Evolutionary conservation across 2,888 invertebrate species (phyloP).

Genomic region (Drosophila anomalipes): DNA sequence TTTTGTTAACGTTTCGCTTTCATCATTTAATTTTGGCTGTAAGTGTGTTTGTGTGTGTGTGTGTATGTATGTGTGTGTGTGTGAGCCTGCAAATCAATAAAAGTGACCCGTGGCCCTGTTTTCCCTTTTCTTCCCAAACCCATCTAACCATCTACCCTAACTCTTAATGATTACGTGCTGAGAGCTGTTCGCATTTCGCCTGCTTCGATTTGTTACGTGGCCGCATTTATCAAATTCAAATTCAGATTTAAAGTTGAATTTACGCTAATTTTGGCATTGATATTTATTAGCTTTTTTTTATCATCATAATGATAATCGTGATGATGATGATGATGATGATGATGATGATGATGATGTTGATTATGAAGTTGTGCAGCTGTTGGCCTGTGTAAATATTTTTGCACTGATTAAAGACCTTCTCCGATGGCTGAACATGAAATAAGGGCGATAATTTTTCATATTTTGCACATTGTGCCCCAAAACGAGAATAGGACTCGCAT

Average conservation of each 20-base stretch:
- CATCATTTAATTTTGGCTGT: slow-evolving; percentile 72
- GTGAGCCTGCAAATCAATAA: slow-evolving; percentile 54
- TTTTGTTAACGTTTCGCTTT: slow-evolving; percentile 57
- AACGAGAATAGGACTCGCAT: slow-evolving; percentile 12
- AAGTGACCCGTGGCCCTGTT: slow-evolving; percentile 42
- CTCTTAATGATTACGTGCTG: slow-evolving; percentile 32
- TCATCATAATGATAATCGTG: slow-evolving; percentile 1
- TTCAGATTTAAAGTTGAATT: slow-evolving; percentile 45
- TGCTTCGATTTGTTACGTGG: slow-evolving; percentile 49
- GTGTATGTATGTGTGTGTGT: slow-evolving; percentile 13
- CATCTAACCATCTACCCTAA: neutral
- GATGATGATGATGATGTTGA: neutral
- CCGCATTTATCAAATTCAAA: slow-evolving; percentile 59
- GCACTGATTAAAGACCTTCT: slow-evolving; percentile 55
- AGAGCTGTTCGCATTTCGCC: slow-evolving; percentile 15
- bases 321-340: slow-evolving; percentile 4
- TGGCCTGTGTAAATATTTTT: slow-evolving; percentile 54
- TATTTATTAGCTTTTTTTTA: slow-evolving; percentile 53
- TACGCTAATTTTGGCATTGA: slow-evolving; percentile 59
- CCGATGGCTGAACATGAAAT: slow-evolving; percentile 37
- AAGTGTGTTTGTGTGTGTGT: slow-evolving; percentile 1
- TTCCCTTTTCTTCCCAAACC: neutral
- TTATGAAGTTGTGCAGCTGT: slow-evolving; percentile 11
- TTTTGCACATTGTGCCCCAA: neutral
- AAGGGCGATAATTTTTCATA: slow-evolving; percentile 45